Conservation (phyloP, 1,140 invertebrate species). For the Lepidotrigona ventralis region DNA sequence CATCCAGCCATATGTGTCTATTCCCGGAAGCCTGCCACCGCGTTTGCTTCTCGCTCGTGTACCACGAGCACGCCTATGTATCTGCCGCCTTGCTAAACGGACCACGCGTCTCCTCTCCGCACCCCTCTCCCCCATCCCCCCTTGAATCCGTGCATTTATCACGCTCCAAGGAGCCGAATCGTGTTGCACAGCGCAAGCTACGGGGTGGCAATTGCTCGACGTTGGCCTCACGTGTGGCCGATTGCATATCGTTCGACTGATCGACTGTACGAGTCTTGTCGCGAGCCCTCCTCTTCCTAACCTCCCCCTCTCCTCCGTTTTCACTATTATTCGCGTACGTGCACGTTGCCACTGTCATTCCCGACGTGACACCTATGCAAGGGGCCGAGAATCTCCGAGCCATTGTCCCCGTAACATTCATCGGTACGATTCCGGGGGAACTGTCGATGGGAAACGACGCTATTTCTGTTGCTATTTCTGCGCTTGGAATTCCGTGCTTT, state of each 20-base stretch:
- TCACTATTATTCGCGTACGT: conserved; percentile 12
- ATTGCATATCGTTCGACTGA: conserved; percentile 46
- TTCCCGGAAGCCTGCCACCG: not conserved
- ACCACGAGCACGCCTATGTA: conserved; percentile 3
- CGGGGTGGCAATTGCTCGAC: conserved; percentile 38
- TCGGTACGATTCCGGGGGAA: conserved; percentile 5
- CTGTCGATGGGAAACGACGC: not conserved
- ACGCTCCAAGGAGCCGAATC: conserved; percentile 27
- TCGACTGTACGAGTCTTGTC: conserved; percentile 28
- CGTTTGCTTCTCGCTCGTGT: not conserved
- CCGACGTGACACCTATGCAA: not conserved
- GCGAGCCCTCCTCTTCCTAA: not conserved
- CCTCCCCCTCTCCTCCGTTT: not conserved
- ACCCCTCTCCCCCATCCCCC: not conserved
- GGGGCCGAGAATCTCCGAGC: not conserved
- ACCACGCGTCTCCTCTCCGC: not conserved
- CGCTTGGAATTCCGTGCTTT: not conserved
- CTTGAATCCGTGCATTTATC: conserved; percentile 35
- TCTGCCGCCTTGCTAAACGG: conserved; percentile 4
- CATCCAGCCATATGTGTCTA: conserved; percentile 21
- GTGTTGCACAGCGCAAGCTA: not conserved
- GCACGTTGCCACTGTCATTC: conserved; percentile 3
- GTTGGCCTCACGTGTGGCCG: conserved; percentile 40
- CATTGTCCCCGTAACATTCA: conserved; percentile 9
- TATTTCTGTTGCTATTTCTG: not conserved